Evolutionary conservation across 2,797 vertebrate species (phyloP).

Genomic region (Gallinago stenura): DNA sequence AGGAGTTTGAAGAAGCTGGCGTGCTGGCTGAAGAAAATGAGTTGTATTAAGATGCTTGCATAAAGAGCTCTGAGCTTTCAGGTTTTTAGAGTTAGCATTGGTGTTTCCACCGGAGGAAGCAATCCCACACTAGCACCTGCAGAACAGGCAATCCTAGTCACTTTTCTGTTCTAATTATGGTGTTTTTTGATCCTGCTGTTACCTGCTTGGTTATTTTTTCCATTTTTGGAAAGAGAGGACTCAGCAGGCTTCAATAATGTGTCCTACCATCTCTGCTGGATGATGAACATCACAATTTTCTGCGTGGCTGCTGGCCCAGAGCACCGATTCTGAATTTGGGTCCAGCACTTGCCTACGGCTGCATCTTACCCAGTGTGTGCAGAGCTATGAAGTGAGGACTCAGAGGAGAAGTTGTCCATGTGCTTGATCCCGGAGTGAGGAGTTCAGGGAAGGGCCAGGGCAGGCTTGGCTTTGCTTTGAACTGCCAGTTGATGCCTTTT

Average conservation of each 20-base stretch:
- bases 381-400: neutral
- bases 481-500: neutral
- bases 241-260: neutral
- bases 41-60: neutral
- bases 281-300: neutral
- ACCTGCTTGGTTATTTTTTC: neutral
- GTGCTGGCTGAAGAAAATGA: neutral
- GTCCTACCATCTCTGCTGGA: neutral
- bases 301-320: neutral
- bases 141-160: neutral
- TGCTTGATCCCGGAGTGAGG: neutral
- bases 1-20: neutral
- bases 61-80: neutral
- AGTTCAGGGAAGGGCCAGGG: neutral
- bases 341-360: fast-evolving
- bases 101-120: neutral
- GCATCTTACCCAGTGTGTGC: fast-evolving
- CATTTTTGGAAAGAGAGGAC: neutral
- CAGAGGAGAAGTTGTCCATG: fast-evolving
- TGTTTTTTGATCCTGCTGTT: neutral
- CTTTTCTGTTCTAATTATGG: neutral
- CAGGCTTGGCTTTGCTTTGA: fast-evolving
- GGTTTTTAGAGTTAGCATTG: neutral
- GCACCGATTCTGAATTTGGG: neutral
- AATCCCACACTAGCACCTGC: neutral